phyloP scores from a whole-genome alignment of 2,113 vertebrate species.

The Planiliza haematocheilus region DNA sequence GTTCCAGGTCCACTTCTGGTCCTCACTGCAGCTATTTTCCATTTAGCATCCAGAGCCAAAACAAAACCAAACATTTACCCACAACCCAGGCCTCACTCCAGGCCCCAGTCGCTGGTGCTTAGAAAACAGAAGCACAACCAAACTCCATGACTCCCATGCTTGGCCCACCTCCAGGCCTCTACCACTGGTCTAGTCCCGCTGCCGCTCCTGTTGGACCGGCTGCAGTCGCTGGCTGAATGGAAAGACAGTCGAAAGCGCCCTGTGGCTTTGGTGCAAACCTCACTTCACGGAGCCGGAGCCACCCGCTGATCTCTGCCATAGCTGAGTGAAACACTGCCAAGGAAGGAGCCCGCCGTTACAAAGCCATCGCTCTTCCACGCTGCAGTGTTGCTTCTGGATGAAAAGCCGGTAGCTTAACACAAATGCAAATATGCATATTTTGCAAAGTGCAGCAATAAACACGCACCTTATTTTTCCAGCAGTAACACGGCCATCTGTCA shows the following conservation, averaged over 20 bases:
- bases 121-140: slow-evolving; percentile 44
- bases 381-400: slow-evolving; percentile 26
- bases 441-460: slow-evolving; percentile 23
- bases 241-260: slow-evolving; percentile 10
- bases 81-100: slow-evolving; percentile 30
- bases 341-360: slow-evolving; percentile 3
- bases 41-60: slow-evolving; percentile 38
- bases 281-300: slow-evolving; percentile 17
- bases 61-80: slow-evolving; percentile 20
- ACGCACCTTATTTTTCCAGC: neutral
- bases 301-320: slow-evolving; percentile 33
- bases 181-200: slow-evolving; percentile 29
- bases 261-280: slow-evolving; percentile 28
- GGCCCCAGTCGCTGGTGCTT: slow-evolving; percentile 12
- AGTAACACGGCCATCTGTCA: slow-evolving; percentile 40
- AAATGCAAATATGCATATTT: slow-evolving; percentile 5
- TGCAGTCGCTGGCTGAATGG: slow-evolving; percentile 36
- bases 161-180: slow-evolving; percentile 9
- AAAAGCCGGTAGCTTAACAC: neutral
- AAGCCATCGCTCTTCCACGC: slow-evolving; percentile 17
- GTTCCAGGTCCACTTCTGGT: slow-evolving; percentile 10
- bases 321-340: slow-evolving; percentile 21
- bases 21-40: slow-evolving; percentile 23
- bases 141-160: slow-evolving; percentile 44
- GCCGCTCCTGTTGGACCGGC: slow-evolving; percentile 38